Evolutionary conservation across 2,888 invertebrate species (phyloP).

Genomic region (Zele albiditarsus): DNA sequence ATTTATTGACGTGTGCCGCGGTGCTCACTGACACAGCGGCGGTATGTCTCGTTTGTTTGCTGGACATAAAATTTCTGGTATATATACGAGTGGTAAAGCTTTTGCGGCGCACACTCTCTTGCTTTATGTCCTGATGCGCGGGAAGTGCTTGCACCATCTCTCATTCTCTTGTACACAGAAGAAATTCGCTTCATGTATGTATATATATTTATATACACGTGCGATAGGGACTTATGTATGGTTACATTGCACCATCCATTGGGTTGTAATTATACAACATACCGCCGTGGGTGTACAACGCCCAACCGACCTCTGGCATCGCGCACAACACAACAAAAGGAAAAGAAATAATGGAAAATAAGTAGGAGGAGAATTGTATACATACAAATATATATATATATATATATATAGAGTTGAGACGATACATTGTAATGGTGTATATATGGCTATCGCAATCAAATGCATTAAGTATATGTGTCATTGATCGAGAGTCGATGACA

Average conservation of each 20-base stretch:
- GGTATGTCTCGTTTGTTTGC: not conserved
- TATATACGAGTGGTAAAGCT: conserved; percentile 24
- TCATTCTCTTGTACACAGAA: not conserved
- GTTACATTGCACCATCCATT: conserved; percentile 38
- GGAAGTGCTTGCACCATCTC: conserved; percentile 8
- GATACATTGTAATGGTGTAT: not conserved
- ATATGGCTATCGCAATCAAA: not conserved
- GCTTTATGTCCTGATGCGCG: conserved; percentile 11
- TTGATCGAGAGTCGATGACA: too few relatives aligned
- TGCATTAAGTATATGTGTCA: too few relatives aligned
- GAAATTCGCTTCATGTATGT: not conserved
- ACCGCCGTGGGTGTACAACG: conserved; percentile 55
- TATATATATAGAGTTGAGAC: not conserved
- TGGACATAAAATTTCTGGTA: not conserved
- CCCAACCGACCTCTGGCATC: conserved; percentile 42
- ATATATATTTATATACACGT: not conserved
- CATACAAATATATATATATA: not conserved
- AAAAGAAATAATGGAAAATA: not conserved
- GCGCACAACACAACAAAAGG: conserved; percentile 19
- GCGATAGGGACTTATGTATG: conserved; percentile 33
- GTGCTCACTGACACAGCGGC: not conserved
- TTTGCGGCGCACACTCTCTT: conserved; percentile 5
- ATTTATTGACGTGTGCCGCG: not conserved
- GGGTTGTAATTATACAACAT: conserved; percentile 62
- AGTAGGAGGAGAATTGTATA: not conserved